A percentile compares a stretch with the other conserved stretches of the same genome.
These are phyloP conservation scores for Herpailurus yagouaroundi DNA, from an alignment of 2,113 vertebrate species.

Conservation along the genomic window DNA sequence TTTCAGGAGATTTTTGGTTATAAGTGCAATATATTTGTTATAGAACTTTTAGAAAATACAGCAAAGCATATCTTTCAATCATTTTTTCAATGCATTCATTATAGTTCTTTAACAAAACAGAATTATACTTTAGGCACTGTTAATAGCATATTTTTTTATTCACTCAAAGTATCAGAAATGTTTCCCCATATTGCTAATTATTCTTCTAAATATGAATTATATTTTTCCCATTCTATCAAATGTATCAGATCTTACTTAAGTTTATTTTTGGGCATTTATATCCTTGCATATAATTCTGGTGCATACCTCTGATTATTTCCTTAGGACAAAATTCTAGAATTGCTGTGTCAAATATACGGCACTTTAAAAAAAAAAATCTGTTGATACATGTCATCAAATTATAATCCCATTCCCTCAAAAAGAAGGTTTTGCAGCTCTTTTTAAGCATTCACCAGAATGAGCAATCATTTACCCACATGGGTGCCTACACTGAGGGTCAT, in stretches of 20 bases:
- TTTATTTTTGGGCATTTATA: not conserved
- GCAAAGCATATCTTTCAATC: not conserved
- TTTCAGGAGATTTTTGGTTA: not conserved
- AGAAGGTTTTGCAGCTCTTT: not conserved
- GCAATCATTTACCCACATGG: not conserved
- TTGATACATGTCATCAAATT: not conserved
- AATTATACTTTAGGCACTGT: not conserved
- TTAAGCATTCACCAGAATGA: not conserved
- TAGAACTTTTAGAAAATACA: not conserved
- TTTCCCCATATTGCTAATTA: not conserved
- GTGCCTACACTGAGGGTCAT: not conserved
- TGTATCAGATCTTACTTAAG: not conserved
- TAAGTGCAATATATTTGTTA: not conserved
- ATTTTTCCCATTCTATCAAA: not conserved
- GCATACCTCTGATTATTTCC: not conserved
- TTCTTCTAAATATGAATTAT: constrained; percentile 27
- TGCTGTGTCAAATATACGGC: not conserved
- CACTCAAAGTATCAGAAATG: not conserved
- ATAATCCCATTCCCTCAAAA: not conserved
- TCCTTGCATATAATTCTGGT: not conserved
- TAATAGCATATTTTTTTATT: constrained; percentile 13
- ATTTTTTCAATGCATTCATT: not conserved
- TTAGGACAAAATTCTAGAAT: not conserved
- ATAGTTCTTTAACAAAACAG: not conserved
- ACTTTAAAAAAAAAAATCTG: not conserved